Evolutionary conservation across 2,113 vertebrate genomes (phyloP).

Genomic region (Phycodurus eques): DNA sequence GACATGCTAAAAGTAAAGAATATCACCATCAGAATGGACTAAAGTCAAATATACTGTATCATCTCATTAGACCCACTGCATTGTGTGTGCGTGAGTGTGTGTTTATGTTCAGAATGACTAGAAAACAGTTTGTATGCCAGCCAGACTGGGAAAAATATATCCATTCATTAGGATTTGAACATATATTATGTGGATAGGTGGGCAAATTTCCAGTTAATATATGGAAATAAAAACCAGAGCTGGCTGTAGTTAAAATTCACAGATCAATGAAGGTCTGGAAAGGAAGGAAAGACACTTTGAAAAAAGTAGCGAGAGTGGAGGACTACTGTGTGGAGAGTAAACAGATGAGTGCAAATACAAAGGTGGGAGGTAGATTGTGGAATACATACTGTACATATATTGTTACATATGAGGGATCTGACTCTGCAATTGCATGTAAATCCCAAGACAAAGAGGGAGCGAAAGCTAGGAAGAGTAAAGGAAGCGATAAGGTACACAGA

Average conservation of each 20-base stretch:
- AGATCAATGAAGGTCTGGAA: conserved; percentile 19
- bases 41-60: background rate
- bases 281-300: conserved; percentile 8
- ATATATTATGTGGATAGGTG: conserved; percentile 25
- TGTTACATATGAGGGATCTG: background rate
- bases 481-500: background rate
- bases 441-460: background rate
- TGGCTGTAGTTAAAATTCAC: conserved; percentile 32
- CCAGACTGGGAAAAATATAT: conserved; percentile 11
- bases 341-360: background rate
- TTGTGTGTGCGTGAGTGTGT: background rate
- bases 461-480: background rate
- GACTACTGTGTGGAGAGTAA: conserved; percentile 7
- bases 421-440: background rate
- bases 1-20: conserved; percentile 12
- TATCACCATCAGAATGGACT: conserved; percentile 21
- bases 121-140: conserved; percentile 1
- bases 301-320: background rate
- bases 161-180: conserved; percentile 49
- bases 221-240: conserved; percentile 35
- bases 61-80: background rate
- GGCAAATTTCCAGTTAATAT: conserved; percentile 47
- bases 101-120: conserved; percentile 8
- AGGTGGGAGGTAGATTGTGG: background rate
- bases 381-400: background rate